Evolutionary conservation across 2,888 invertebrate species (phyloP), one percentile per base, ranked within the genome.

Genomic region (Portevinia maculata): DNA sequence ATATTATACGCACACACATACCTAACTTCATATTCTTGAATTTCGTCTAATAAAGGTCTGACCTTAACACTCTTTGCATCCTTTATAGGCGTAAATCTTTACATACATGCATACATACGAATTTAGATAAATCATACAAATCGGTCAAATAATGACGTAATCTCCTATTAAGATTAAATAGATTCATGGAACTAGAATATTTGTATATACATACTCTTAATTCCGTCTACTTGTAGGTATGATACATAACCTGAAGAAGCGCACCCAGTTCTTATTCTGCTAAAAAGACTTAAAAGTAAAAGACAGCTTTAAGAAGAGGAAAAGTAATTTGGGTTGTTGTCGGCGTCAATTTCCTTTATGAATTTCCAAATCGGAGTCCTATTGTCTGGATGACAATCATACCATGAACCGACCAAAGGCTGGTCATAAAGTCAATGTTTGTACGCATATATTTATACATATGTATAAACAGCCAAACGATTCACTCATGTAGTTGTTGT

Each of bases 341-440:
- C 76, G 76, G 81, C 81, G 70, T 70, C 81, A 76, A 81, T 81
- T 76, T 81, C 81, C 81, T 81, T 76, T 81, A 70, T 81, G 70
- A 76, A 81, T 81, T 81, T 76, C 48, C 13, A 81, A 81, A 76
- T 52, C 57, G 81, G 81, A 81, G 81, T 70, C 81, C 52, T 70
- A 76, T 76, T 81, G 81, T 81, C 81, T 81, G 81, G 59, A 76
- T 65, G 75, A 76, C 76, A 81, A 53, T 64, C 70, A 76, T 70
- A 64, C 70, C 70, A 70, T 37, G 57, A 21, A 70, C 76, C 60
- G 64, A 64, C 69, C 69, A 64, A 55, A 52, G 64, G 70, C 59
- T n/a, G n/a, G n/a, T n/a, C 69, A 48, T 64, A 59, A 70, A 70
- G 67, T 64, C 50, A 75, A 65, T 65, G 64, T 65, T 75, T 70